Evolutionary conservation across 2,113 vertebrate species (phyloP).

Genomic region (Centrocercus urophasianus): DNA sequence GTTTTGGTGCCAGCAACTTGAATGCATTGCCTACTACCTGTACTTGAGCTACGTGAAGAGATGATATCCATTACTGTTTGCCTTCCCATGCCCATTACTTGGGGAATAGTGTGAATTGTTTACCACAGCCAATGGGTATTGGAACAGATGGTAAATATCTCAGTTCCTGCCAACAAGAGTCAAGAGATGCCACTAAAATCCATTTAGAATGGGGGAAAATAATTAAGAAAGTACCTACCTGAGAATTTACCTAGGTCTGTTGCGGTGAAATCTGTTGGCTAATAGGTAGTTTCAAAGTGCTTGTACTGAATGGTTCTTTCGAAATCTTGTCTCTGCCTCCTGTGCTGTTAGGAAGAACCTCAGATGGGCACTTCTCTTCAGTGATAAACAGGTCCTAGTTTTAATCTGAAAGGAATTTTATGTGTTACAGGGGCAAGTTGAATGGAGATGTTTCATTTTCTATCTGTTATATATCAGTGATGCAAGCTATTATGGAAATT

Average conservation of each 20-base stretch:
- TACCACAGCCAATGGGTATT: conserved; percentile 41
- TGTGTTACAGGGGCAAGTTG: not conserved
- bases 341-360: conserved; percentile 5
- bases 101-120: conserved; percentile 49
- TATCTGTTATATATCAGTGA: conserved; percentile 5
- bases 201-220: conserved; percentile 18
- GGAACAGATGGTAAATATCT: conserved; percentile 73
- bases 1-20: not conserved
- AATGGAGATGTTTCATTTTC: not conserved
- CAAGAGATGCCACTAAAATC: conserved; percentile 67
- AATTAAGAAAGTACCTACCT: not conserved
- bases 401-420: not conserved
- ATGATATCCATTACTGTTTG: not conserved
- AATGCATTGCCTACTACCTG: not conserved
- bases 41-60: not conserved
- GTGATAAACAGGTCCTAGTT: conserved; percentile 8
- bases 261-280: conserved; percentile 55
- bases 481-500: not conserved
- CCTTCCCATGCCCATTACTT: not conserved
- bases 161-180: conserved; percentile 71
- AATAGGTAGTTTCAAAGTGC: conserved; percentile 55
- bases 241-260: conserved; percentile 54
- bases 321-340: not conserved
- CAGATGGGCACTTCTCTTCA: not conserved
- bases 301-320: conserved; percentile 26